Evolutionary conservation across 2,113 vertebrate species (phyloP).

Genomic region (Nannobrachium achirus): DNA sequence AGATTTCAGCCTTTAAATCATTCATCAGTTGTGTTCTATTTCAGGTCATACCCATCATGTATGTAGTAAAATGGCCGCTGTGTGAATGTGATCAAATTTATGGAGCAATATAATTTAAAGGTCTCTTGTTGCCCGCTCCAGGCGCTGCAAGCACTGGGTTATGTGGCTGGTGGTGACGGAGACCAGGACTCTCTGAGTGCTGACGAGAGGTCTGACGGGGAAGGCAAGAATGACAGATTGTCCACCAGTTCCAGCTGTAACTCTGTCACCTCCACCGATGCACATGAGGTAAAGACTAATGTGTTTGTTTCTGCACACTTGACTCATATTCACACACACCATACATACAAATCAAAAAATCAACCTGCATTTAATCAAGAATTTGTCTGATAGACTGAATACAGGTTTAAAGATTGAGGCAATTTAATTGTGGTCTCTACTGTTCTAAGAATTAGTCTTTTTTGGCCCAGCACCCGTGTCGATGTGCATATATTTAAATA

Average conservation of each 20-base stretch:
- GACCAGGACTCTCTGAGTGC: conserved; percentile 88
- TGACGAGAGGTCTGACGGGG: conserved; percentile 90
- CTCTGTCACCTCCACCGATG: conserved; percentile 87
- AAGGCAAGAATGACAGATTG: conserved; percentile 87
- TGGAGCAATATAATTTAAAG: no score
- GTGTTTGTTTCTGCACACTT: not conserved
- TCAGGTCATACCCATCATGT: no score
- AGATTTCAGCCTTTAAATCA: no score
- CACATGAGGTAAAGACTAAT: conserved; percentile 82
- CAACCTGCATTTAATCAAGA: not conserved
- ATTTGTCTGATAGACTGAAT: not conserved
- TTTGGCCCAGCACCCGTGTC: no score
- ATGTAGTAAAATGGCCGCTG: no score
- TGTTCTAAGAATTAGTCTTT: no score
- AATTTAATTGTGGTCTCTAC: no score
- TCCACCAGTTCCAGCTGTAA: conserved; percentile 91
- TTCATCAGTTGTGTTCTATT: no score
- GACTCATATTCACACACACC: conserved; percentile 4
- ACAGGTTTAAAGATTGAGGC: not conserved
- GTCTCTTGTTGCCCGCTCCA: conserved; percentile 52
- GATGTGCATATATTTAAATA: no score
- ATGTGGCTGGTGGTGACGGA: conserved; percentile 87
- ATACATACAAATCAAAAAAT: no score
- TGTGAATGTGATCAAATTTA: no score
- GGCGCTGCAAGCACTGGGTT: conserved; percentile 95